Base-by-base conservation (phyloP, 2,888 invertebrate species). In the Parnassius apollo region DNA sequence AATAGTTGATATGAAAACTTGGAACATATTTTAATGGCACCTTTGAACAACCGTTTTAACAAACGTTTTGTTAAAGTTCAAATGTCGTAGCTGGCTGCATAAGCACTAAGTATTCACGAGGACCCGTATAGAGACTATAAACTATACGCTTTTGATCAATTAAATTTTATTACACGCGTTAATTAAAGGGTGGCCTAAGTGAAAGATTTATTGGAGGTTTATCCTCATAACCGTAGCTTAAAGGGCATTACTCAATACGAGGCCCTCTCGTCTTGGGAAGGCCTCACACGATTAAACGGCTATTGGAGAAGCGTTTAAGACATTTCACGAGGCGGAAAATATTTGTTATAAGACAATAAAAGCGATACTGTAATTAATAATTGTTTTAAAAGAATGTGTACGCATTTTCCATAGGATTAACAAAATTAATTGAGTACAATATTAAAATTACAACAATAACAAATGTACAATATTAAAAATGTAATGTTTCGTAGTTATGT, bases 131-230 rank as follows among this genome's bases (percentile, higher is more conserved):
- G 70, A 75, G 68, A 72, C 71, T 72, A 68, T 77, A 75, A 84
- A 84, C 83, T 83, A 83, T 78, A 77, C 78, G 84, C 83, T 87
- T 35, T 85, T 81, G 85, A 90, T 89, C 87, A 88, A 89, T 90
- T 88, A 88, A 82, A 87, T 88, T 86, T 88, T 88, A 90, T 88
- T 86, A 85, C 82, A 81, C 65, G 79, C 86, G 80, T 86, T 87
- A 86, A 90, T 91, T 86, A 90, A 89, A 88, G 80, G 83, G 81
- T 76, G 75, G 80, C 77, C 81, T 81, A 83, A 89, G 85, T 85
- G 88, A 86, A 88, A 88, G 89, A 91, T 90, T 91, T 90, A 91
- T 90, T 81, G 83, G 77, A 83, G 89, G 89, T 88, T 89, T 87
- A 90, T 88, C 86, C 85, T 86, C 86, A 88, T 88, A 89, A 88